Evolutionary conservation across 2,888 invertebrate genomes (phyloP).

Genomic region (Pilophorus perplexus): DNA sequence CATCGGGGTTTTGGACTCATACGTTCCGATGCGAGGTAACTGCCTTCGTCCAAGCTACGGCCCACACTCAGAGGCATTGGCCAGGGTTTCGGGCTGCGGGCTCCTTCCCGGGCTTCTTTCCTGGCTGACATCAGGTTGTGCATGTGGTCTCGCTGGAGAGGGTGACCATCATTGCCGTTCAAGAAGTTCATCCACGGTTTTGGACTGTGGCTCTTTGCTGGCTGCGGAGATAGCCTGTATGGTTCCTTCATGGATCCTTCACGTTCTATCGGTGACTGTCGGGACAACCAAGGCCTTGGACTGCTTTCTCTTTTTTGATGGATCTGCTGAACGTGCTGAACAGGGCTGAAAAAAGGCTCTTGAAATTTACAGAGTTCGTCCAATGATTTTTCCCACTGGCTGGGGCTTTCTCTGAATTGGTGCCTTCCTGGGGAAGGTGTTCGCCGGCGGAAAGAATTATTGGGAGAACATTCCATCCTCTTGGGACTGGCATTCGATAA

Average conservation of each 20-base stretch:
- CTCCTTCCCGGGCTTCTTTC: slow-evolving; percentile 26
- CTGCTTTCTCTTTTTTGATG: slow-evolving; percentile 32
- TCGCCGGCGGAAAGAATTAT: slow-evolving; percentile 31
- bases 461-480: slow-evolving; percentile 22
- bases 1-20: slow-evolving; percentile 37
- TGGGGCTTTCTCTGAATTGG: slow-evolving; percentile 24
- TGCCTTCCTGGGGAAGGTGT: slow-evolving; percentile 27
- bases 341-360: slow-evolving; percentile 19
- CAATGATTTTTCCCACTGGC: slow-evolving; percentile 23
- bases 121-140: slow-evolving; percentile 19
- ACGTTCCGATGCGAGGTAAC: slow-evolving; percentile 29
- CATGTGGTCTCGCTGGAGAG: slow-evolving; percentile 1
- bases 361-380: slow-evolving; percentile 34
- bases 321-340: slow-evolving; percentile 22
- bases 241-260: slow-evolving; percentile 15
- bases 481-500: slow-evolving; percentile 27
- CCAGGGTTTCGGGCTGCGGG: slow-evolving; percentile 31
- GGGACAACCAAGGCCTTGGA: slow-evolving; percentile 30
- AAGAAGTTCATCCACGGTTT: slow-evolving; percentile 18
- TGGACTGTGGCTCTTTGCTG: slow-evolving; percentile 12
- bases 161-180: slow-evolving; percentile 15
- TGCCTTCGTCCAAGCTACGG: slow-evolving; percentile 31
- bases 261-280: slow-evolving; percentile 31
- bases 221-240: slow-evolving; percentile 11
- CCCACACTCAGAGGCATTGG: slow-evolving; percentile 25